Evolutionary conservation across 1,140 invertebrate genomes (phyloP).

Genomic region (Maconellicoccus hirsutus): DNA sequence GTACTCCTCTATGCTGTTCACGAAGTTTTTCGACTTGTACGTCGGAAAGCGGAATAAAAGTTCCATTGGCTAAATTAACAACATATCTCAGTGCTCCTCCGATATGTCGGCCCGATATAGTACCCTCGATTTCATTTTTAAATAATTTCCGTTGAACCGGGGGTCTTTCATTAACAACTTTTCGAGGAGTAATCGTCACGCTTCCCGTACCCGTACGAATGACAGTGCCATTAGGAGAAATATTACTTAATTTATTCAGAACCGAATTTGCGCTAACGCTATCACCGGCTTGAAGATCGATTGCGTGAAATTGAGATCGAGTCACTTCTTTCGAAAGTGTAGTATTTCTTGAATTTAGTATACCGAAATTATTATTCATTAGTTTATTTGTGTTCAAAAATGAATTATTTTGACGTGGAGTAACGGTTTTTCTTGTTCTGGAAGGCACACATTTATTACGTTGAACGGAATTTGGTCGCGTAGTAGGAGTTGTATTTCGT

Average conservation of each 20-base stretch:
- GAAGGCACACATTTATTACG: neutral
- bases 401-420: neutral
- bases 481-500: no score
- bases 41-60: neutral
- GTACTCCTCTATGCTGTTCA: neutral
- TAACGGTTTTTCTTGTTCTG: neutral
- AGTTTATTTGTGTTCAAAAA: neutral
- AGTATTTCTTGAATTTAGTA: neutral
- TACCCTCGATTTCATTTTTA: conserved; percentile 20
- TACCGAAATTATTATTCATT: neutral
- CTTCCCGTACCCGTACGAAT: neutral
- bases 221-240: neutral
- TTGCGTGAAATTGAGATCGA: no score
- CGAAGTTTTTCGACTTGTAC: neutral
- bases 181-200: conserved; percentile 12
- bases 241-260: neutral
- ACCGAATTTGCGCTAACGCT: neutral
- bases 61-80: conserved; percentile 1
- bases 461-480: no score
- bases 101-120: neutral
- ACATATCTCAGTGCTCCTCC: neutral
- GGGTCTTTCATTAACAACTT: neutral
- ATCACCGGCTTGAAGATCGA: neutral
- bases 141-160: neutral
- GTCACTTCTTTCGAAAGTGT: no score